Base-by-base conservation (phyloP, 2,113 vertebrate species). In the Coracopsis vasa region DNA sequence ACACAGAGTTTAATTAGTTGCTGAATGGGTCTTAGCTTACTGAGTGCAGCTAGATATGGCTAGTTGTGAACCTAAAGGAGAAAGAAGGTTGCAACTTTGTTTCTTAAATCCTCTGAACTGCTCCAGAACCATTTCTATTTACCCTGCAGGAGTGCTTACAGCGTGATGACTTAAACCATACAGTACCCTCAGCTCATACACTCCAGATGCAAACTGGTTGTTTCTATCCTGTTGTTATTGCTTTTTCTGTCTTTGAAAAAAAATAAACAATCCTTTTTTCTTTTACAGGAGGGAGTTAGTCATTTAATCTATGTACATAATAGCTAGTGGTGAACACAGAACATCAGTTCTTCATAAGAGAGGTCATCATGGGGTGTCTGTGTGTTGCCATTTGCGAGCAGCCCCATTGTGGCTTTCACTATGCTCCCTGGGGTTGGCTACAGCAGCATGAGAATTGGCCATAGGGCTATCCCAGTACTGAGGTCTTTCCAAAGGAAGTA, bases 351-450 rank as follows among this genome's bases (percentile, higher is more conserved):
- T 62, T 78, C 47, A 45, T 16, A 51, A 65, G 5, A 25, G 29
- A 60, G 8, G 27, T 3, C 18, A 17, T 13, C 31, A 1, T 7
- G 21, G 10, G 9, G 6, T 64, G 15, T 29, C 7, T 53, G 24
- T 21, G 18, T 16, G 16, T 19, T 81, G 58, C 16, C 25, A 3
- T 45, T 56, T 69, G 8, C 1, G 1, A 27, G 27, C 16, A 80
- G 13, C 10, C 27, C 33, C 10, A 6, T 9, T 25, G 33, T 33
- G 6, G 5, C 9, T 42, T 87, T 10, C 11, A 31, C 1, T 33
- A 13, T 0, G 1, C 8, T 53, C 21, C 13, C 50, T 31, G 19
- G 60, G 9, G 6, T 0, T 66, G 48, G 21, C 28, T 69, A 21
- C 12, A 86, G 23, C 23, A 16, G 1, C 20, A 72, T 53, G 27